phyloP scores from a whole-genome alignment of 1,140 invertebrate species.

The Drosophila serrata region DNA sequence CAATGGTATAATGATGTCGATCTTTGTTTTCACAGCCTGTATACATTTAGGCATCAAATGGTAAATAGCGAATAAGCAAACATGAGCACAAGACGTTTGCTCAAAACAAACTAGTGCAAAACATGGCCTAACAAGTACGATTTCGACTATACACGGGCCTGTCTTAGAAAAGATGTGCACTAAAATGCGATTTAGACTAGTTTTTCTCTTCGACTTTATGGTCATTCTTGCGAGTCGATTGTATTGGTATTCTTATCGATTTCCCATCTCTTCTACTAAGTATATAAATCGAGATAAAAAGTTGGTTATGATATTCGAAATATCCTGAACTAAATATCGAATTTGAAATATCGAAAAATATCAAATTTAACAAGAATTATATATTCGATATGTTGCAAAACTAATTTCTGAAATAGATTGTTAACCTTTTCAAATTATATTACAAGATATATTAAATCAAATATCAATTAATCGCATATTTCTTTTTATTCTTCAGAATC shows the following conservation, averaged over 20 bases:
- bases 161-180: background rate
- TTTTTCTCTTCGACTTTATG: conserved; percentile 2
- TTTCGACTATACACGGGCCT: conserved; percentile 2
- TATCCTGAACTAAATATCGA: background rate
- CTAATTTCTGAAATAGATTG: too few relatives aligned
- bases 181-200: conserved; percentile 9
- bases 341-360: background rate
- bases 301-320: background rate
- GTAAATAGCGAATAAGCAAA: background rate
- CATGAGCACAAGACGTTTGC: background rate
- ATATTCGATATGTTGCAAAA: too few relatives aligned
- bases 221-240: background rate
- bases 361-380: too few relatives aligned
- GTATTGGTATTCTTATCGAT: too few relatives aligned
- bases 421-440: too few relatives aligned
- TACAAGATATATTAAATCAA: too few relatives aligned
- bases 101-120: conserved; percentile 1
- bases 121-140: background rate
- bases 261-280: too few relatives aligned
- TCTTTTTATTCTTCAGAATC: conserved; percentile 86
- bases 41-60: background rate
- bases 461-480: background rate
- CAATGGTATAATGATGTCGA: conserved; percentile 4
- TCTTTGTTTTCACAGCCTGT: conserved; percentile 3
- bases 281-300: too few relatives aligned